Percentiles rank a stretch among this genome's conserved stretches.
Evolutionary conservation across 1,140 invertebrate genomes (phyloP).

Genomic region (Ptiloglossa arizonensis): DNA sequence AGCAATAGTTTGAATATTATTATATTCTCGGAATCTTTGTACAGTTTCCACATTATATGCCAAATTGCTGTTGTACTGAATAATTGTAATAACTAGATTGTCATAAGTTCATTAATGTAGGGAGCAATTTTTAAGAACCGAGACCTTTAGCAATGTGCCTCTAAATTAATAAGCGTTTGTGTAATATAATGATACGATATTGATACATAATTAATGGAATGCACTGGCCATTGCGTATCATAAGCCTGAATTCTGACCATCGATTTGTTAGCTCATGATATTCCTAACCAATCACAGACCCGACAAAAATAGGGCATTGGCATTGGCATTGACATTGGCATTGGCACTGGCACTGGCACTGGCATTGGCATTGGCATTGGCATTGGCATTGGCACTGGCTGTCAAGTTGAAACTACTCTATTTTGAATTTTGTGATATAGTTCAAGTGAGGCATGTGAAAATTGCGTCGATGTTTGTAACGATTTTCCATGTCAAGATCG

Average conservation of each 20-base stretch:
- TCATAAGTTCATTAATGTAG: slow-evolving; percentile 76
- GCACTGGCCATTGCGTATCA: slow-evolving; percentile 65
- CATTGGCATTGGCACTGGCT: slow-evolving; percentile 71
- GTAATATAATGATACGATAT: slow-evolving; percentile 76
- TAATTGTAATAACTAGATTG: slow-evolving; percentile 70
- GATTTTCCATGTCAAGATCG: slow-evolving; percentile 64
- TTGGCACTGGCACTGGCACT: slow-evolving; percentile 72
- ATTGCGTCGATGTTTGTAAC: slow-evolving; percentile 71
- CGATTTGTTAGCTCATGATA: slow-evolving; percentile 68
- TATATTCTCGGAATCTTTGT: slow-evolving; percentile 63
- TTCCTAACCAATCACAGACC: slow-evolving; percentile 71
- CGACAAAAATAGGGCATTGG: slow-evolving; percentile 63
- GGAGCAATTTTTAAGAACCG: slow-evolving; percentile 77
- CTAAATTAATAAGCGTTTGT: slow-evolving; percentile 80
- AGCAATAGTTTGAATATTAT: slow-evolving; percentile 63
- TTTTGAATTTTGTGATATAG: slow-evolving; percentile 77
- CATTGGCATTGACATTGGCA: slow-evolving; percentile 71
- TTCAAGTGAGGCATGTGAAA: slow-evolving; percentile 70
- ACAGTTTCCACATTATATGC: slow-evolving; percentile 72
- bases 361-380: slow-evolving; percentile 70
- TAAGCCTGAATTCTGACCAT: slow-evolving; percentile 74
- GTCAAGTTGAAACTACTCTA: slow-evolving; percentile 73
- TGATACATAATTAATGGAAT: slow-evolving; percentile 67
- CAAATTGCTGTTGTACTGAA: slow-evolving; percentile 70
- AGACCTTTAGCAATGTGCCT: slow-evolving; percentile 81